Evolutionary conservation across 2,888 invertebrate species (phyloP).

Genomic region (Entomobrya proxima): DNA sequence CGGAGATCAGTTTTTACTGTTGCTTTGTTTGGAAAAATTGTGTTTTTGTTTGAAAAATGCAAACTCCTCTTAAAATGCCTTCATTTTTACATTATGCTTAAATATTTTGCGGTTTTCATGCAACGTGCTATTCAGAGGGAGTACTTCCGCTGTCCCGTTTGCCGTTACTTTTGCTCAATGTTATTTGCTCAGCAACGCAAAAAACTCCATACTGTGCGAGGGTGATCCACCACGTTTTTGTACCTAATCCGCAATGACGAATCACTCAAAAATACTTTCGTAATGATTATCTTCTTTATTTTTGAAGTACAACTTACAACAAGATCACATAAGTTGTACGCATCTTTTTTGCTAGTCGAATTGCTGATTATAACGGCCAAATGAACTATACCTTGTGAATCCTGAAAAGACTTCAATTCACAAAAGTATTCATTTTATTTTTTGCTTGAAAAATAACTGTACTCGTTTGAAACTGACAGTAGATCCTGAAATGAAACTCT

Average conservation of each 20-base stretch:
- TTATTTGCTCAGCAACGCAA: neutral
- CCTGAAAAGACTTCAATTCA: neutral
- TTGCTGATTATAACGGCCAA: too few species aligned
- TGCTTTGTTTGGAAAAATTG: neutral
- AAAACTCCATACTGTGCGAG: neutral
- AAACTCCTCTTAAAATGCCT: neutral
- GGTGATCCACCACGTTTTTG: neutral
- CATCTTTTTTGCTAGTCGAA: too few species aligned
- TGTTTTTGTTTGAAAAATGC: neutral
- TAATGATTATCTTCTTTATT: too few species aligned
- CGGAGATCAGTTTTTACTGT: neutral
- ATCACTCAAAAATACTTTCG: constrained; percentile 24
- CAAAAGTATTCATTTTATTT: neutral
- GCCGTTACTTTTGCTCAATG: constrained; percentile 3
- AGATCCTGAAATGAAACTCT: constrained; percentile 30
- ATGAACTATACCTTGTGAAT: too few species aligned
- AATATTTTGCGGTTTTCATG: constrained; percentile 32
- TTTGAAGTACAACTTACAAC: too few species aligned
- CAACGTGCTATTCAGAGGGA: neutral
- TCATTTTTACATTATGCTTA: neutral
- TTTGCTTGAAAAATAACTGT: neutral
- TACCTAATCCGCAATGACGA: neutral
- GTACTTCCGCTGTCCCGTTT: constrained; percentile 31
- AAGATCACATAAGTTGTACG: too few species aligned
- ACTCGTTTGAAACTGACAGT: constrained; percentile 41